These are phyloP conservation scores for Channallabes apus DNA, from an alignment of 2,797 vertebrate genomes.

Conservation along the genomic window DNA sequence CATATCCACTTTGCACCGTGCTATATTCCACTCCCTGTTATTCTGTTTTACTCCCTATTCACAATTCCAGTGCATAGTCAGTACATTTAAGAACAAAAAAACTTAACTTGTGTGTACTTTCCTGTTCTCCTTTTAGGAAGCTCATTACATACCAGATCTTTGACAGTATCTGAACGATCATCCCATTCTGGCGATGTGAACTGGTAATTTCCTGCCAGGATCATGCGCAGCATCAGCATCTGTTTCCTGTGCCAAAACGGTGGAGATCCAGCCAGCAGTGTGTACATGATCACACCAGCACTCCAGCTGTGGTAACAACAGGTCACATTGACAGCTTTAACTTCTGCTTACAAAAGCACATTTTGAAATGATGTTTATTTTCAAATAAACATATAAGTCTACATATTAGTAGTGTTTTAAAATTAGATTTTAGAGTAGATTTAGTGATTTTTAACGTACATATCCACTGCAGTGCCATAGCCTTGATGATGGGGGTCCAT, in stretches of 20 bases:
- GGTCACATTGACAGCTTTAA: background rate
- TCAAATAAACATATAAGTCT: background rate
- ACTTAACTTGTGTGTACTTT: background rate
- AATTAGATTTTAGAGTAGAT: background rate
- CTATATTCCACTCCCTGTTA: background rate
- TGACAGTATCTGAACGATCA: slow-evolving; percentile 92
- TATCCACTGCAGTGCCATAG: slow-evolving; percentile 88
- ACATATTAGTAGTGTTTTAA: background rate
- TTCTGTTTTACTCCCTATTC: background rate
- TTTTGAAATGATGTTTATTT: background rate
- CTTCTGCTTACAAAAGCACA: background rate
- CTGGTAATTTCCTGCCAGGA: slow-evolving; percentile 86
- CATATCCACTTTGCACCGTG: background rate
- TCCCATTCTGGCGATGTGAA: slow-evolving; percentile 95
- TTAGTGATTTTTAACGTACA: slow-evolving; percentile 76
- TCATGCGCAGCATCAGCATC: slow-evolving; percentile 98
- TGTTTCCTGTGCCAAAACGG: slow-evolving; percentile 99
- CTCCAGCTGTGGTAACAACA: slow-evolving; percentile 85
- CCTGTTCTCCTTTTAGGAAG: background rate
- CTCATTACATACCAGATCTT: slow-evolving; percentile 83
- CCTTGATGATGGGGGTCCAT: slow-evolving; percentile 88
- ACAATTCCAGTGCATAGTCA: background rate
- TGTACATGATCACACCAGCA: slow-evolving; percentile 96
- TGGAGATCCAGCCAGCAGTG: slow-evolving; percentile 91
- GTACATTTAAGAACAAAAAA: background rate